Evolutionary conservation across 2,888 invertebrate species (phyloP).

Genomic region (Xylocampa areola): DNA sequence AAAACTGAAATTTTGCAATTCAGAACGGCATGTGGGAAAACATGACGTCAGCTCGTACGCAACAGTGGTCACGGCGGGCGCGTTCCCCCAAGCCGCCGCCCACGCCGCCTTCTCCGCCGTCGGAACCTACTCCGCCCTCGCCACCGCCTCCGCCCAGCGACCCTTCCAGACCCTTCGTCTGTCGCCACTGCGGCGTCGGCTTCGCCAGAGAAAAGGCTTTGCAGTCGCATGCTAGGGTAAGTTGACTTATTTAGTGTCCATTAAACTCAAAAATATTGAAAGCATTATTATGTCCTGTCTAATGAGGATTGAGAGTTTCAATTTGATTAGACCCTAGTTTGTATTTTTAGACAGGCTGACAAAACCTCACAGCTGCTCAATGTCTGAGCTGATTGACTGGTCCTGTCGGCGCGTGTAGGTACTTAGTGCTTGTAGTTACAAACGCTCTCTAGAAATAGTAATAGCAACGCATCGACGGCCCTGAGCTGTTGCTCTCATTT

Average conservation of each 20-base stretch:
- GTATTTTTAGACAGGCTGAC: no score
- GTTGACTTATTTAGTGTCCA: constrained; percentile 27
- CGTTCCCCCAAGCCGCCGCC: constrained; percentile 72
- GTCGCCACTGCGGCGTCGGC: constrained; percentile 91
- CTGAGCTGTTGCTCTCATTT: no score
- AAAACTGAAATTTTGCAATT: not conserved
- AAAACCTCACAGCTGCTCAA: no score
- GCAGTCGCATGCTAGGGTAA: constrained; percentile 92
- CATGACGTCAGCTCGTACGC: constrained; percentile 88
- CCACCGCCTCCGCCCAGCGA: constrained; percentile 85
- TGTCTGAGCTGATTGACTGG: no score
- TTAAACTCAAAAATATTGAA: no score
- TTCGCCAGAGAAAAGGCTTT: constrained; percentile 95
- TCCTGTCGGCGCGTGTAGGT: no score
- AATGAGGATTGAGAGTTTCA: no score
- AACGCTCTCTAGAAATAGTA: no score
- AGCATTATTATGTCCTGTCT: not conserved
- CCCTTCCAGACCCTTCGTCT: constrained; percentile 94
- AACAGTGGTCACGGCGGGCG: constrained; percentile 83
- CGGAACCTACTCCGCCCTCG: constrained; percentile 63
- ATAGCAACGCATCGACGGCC: no score
- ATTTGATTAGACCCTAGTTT: no score
- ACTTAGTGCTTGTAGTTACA: no score
- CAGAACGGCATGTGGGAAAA: constrained; percentile 84
- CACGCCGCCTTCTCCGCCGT: constrained; percentile 66